Percentiles rank a stretch among this genome's conserved stretches.
These are phyloP conservation scores for Pangasianodon gigas DNA, from an alignment of 2,113 vertebrate species.

Conservation along the genomic window DNA sequence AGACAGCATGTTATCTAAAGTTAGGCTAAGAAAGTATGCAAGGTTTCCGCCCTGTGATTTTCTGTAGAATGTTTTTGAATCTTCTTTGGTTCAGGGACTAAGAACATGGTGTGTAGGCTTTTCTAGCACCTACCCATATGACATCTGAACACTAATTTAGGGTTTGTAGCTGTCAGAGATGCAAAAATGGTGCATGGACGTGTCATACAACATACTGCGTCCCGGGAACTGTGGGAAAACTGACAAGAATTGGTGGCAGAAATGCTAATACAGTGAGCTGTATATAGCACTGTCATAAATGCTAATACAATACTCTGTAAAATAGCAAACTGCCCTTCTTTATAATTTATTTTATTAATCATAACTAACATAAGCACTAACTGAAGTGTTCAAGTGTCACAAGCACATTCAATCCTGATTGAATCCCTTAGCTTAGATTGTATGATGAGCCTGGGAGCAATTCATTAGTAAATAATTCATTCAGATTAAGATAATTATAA, in stretches of 20 bases:
- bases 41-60: neutral
- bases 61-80: neutral
- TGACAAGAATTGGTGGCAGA: neutral
- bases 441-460: neutral
- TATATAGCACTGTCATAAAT: no score
- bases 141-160: slow-evolving; percentile 24
- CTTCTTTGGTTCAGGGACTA: neutral
- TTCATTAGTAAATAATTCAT: neutral
- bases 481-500: neutral
- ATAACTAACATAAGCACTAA: neutral
- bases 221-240: neutral
- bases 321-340: neutral
- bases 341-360: neutral
- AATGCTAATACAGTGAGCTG: neutral
- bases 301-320: neutral
- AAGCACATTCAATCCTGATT: neutral
- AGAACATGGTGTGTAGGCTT: neutral
- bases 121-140: neutral
- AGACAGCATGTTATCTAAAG: neutral
- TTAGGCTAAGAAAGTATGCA: neutral
- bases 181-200: neutral
- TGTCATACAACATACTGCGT: neutral
- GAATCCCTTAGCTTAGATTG: neutral
- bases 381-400: neutral
- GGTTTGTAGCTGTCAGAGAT: neutral